Conservation (phyloP, 2,888 invertebrate genomes). For the Auanema sp. region DNA sequence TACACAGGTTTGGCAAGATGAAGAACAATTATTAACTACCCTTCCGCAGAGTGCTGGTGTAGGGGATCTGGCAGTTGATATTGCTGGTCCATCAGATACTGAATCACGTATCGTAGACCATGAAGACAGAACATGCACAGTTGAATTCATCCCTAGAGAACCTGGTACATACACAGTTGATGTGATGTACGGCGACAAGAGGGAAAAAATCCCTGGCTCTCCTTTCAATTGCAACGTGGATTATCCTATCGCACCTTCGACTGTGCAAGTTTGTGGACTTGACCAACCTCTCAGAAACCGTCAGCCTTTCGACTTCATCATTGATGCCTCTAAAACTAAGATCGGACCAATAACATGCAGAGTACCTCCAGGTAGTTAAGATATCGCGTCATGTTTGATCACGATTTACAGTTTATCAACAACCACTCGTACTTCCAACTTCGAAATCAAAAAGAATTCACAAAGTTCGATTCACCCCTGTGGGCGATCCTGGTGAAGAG, state of each 20-base stretch:
- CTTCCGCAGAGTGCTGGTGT: constrained; percentile 81
- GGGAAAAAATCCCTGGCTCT: constrained; percentile 40
- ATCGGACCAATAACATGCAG: constrained; percentile 26
- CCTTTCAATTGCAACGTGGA: constrained; percentile 41
- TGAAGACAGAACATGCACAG: constrained; percentile 91
- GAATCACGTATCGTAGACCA: constrained; percentile 70
- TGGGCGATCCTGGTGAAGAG: constrained; percentile 25
- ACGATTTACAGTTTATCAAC: not conserved
- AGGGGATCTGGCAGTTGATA: constrained; percentile 89
- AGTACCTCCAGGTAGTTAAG: constrained; percentile 21
- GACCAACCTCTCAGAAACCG: constrained; percentile 26
- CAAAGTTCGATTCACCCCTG: constrained; percentile 27
- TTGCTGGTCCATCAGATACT: constrained; percentile 95
- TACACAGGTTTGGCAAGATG: constrained; percentile 22
- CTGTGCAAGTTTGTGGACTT: constrained; percentile 30
- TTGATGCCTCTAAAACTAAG: constrained; percentile 39
- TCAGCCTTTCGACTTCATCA: constrained; percentile 28
- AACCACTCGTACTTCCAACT: not conserved
- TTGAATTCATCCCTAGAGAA: constrained; percentile 89
- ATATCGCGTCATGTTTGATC: not conserved
- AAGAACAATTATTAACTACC: not conserved
- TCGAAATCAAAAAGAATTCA: constrained; percentile 25
- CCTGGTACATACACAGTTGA: constrained; percentile 77
- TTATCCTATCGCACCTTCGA: constrained; percentile 29
- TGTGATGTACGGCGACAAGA: constrained; percentile 43